Evolutionary conservation across 2,888 invertebrate genomes (phyloP).

Genomic region (Urechis unicinctus): DNA sequence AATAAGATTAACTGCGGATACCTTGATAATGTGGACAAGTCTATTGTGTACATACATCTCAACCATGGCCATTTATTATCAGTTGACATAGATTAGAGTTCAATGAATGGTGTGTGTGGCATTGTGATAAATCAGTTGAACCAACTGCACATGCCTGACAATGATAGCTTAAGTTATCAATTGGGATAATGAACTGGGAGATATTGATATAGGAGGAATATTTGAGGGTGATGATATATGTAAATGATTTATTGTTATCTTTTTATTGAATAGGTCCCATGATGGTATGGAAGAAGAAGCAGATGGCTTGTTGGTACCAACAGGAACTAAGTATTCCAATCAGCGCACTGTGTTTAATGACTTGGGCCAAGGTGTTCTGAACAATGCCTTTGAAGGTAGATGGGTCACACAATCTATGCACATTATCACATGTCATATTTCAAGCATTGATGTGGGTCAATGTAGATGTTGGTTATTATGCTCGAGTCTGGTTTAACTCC

Average conservation of each 20-base stretch:
- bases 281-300: slow-evolving; percentile 38
- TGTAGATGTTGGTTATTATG: too few relatives aligned
- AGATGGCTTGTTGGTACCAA: slow-evolving; percentile 36
- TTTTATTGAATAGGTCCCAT: slow-evolving; percentile 43
- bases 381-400: slow-evolving; percentile 50
- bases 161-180: too few relatives aligned
- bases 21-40: too few relatives aligned
- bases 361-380: slow-evolving; percentile 47
- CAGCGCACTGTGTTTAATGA: slow-evolving; percentile 48
- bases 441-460: too few relatives aligned
- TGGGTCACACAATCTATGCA: neutral
- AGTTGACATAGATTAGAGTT: too few relatives aligned
- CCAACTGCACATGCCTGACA: too few relatives aligned
- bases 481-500: too few relatives aligned
- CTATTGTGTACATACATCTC: neutral
- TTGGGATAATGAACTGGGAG: too few relatives aligned
- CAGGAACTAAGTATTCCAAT: slow-evolving; percentile 40
- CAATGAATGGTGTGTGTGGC: too few relatives aligned
- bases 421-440: neutral
- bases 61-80: neutral
- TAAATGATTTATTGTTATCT: neutral
- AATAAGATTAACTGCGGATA: too few relatives aligned
- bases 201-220: too few relatives aligned
- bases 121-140: too few relatives aligned
- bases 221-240: neutral